These are phyloP conservation scores for Cirrhinus molitorella DNA, from an alignment of 2,797 vertebrate species.

Conservation along the genomic window DNA sequence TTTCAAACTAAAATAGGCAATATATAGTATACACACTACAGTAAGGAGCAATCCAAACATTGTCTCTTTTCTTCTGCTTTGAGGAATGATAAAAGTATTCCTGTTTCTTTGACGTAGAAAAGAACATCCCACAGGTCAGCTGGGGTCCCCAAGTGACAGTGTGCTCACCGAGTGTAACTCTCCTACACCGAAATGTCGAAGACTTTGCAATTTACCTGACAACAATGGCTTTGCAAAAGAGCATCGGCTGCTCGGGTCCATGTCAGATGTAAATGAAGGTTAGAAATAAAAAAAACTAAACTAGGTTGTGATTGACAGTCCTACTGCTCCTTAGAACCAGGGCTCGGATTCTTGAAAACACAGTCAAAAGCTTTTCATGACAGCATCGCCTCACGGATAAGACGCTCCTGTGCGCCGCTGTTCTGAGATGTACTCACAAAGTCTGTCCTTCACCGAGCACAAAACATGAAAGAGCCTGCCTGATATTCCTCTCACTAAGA, in stretches of 20 bases:
- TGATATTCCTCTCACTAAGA: conserved; percentile 45
- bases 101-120: background rate
- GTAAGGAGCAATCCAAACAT: background rate
- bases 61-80: background rate
- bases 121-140: conserved; percentile 6
- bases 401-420: conserved; percentile 7
- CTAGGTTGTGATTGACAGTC: conserved; percentile 28
- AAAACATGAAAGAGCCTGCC: conserved; percentile 43
- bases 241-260: conserved; percentile 1
- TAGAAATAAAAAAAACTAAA: background rate
- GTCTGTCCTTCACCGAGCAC: conserved; percentile 46
- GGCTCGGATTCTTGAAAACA: conserved; percentile 32
- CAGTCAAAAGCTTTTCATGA: conserved; percentile 47
- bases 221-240: conserved; percentile 23
- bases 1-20: background rate
- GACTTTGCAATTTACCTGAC: background rate
- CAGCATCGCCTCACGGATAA: conserved; percentile 36
- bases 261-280: conserved; percentile 40
- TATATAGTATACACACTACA: background rate
- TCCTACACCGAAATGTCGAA: background rate
- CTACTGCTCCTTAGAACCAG: conserved; percentile 31
- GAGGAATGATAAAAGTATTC: background rate
- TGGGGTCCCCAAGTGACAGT: background rate
- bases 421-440: conserved; percentile 50
- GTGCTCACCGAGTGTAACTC: conserved; percentile 14